Conservation (phyloP, 2,888 invertebrate genomes). For the Dicyrtomina minuta region DNA sequence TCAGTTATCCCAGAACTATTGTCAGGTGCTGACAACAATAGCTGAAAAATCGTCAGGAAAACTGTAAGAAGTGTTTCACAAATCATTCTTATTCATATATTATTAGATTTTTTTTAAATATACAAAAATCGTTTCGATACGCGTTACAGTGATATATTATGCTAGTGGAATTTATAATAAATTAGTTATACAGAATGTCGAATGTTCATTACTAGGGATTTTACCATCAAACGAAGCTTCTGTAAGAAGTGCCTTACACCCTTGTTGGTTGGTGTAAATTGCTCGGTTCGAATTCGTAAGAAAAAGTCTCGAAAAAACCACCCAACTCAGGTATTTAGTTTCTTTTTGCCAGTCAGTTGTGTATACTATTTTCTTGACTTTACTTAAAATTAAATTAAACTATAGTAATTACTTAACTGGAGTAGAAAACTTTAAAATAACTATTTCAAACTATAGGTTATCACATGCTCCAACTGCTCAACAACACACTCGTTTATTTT, state of each 20-base stretch:
- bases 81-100: neutral
- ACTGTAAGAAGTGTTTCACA: slow-evolving; percentile 33
- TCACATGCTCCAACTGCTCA: slow-evolving; percentile 6
- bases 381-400: too few species aligned
- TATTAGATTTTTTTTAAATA: neutral
- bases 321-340: slow-evolving; percentile 40
- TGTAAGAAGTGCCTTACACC: slow-evolving; percentile 44
- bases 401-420: neutral
- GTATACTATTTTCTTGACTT: slow-evolving; percentile 1
- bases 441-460: neutral
- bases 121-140: too few species aligned
- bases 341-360: neutral
- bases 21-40: slow-evolving; percentile 40
- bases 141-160: too few species aligned
- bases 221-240: slow-evolving; percentile 48
- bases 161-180: neutral
- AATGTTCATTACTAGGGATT: slow-evolving; percentile 40
- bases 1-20: slow-evolving; percentile 38
- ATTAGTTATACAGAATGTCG: too few species aligned
- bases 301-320: slow-evolving; percentile 35
- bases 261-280: slow-evolving; percentile 43
- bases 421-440: neutral
- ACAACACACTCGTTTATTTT: neutral
- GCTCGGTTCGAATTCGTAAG: slow-evolving; percentile 38
- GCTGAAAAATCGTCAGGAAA: slow-evolving; percentile 49